Conservation (phyloP, 2,888 invertebrate genomes). For the Acleris holmiana region DNA sequence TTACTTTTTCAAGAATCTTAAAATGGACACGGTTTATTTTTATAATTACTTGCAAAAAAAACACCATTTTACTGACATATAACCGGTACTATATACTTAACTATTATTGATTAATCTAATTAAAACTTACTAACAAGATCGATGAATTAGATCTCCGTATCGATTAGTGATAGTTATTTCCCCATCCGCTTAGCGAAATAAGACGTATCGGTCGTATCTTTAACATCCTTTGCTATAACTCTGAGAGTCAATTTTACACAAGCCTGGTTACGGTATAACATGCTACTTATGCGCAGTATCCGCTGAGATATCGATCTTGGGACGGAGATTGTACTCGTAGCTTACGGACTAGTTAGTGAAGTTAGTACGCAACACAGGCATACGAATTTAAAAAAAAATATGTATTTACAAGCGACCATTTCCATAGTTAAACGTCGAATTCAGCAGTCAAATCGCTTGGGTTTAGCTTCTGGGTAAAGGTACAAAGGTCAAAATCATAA, state of each 20-base stretch:
- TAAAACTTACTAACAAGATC: constrained; percentile 44
- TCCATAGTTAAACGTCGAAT: too few species aligned
- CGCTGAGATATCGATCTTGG: constrained; percentile 2
- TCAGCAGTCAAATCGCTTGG: too few species aligned
- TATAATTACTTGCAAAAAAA: too few species aligned
- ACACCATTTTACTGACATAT: too few species aligned
- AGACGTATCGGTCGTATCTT: constrained; percentile 39
- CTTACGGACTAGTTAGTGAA: neutral
- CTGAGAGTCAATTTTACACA: constrained; percentile 40
- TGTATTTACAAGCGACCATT: too few species aligned
- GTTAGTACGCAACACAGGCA: too few species aligned
- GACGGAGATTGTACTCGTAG: constrained; percentile 1
- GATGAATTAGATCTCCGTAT: constrained; percentile 43
- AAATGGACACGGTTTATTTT: too few species aligned
- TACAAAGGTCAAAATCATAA: too few species aligned
- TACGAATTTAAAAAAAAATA: too few species aligned
- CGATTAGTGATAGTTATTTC: constrained; percentile 40
- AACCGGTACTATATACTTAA: constrained; percentile 1
- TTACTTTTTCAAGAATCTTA: too few species aligned
- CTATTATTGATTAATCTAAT: constrained; percentile 49
- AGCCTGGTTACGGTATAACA: constrained; percentile 19
- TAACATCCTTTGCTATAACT: constrained; percentile 48
- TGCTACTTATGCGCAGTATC: constrained; percentile 7
- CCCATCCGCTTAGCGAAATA: constrained; percentile 45
- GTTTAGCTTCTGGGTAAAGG: too few species aligned